Evolutionary conservation across 2,113 vertebrate species (phyloP), one percentile per base, ranked within the genome.

Genomic region (Hystrix cristata): DNA sequence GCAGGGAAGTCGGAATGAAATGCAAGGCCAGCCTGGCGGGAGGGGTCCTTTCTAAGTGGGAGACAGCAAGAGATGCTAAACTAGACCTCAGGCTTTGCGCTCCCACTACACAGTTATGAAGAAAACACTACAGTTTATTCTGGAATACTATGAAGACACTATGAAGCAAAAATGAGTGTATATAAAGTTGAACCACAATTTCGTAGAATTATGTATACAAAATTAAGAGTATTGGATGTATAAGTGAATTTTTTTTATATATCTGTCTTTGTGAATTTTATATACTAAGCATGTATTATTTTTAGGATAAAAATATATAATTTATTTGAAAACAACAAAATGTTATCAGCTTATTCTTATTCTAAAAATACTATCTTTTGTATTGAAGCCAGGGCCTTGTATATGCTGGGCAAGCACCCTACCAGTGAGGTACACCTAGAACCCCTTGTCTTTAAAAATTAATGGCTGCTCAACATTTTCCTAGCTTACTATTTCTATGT

Each of bases 311-410:
- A 85, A 91, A 76, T 78, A 91, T 3, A 12, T 79, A 91, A 80
- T 57, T 82, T 92, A 85, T 64, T 92, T 96, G 18, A 76, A 94
- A 96, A 91, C 34, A 85, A 85, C 16, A 94, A 81, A 96, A 80
- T 86, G 12, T 43, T 78, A 38, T 91, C 38, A 83, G 87, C 18
- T 94, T 96, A 62, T 23, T 85, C 18, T 94, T 96, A 62, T 23
- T 85, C 14, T 95, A 86, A 96, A 94, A 94, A 69, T 90, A 90
- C 4, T 84, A 48, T 80, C 60, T 59, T 95, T 64, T 85, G 76
- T 15, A 34, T 34, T 14, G 76, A 79, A 79, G 29, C 51, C 29
- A 79, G 76, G 74, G 48, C 48, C 76, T 34, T 21, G 18, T 79
- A 11, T 34, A 79, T 55, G 51, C 51, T 55, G 34, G 48, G 51